Evolutionary conservation across 92 coral and sea anemone genomes (phyloP).

Genomic region (Pocillopora grandis): DNA sequence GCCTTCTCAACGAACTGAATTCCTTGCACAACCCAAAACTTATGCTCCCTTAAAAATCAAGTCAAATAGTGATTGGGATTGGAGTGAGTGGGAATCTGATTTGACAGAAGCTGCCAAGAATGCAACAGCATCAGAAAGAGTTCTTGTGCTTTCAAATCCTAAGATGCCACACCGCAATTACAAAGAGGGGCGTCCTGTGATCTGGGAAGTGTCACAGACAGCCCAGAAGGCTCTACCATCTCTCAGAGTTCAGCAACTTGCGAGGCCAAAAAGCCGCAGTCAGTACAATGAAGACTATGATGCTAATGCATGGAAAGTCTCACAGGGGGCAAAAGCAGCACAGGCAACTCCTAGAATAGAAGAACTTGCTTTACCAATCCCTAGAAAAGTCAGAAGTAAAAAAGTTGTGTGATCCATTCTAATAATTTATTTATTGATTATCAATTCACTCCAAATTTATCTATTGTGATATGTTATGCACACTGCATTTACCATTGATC

Average conservation of each 20-base stretch:
- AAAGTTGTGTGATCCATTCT: conserved; percentile 52
- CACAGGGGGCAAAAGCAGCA: conserved; percentile 86
- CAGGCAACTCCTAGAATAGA: conserved; percentile 93
- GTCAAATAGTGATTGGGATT: conserved; percentile 88
- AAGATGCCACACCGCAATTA: conserved; percentile 79
- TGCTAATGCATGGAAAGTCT: conserved; percentile 89
- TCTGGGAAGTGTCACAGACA: conserved; percentile 79
- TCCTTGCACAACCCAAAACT: conserved; percentile 72
- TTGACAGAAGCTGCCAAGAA: conserved; percentile 81
- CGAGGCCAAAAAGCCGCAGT: conserved; percentile 93
- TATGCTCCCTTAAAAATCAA: conserved; percentile 84
- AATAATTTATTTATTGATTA: neutral
- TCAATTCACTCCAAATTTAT: neutral
- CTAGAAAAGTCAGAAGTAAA: conserved; percentile 86
- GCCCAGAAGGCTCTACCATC: conserved; percentile 92
- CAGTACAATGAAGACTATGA: conserved; percentile 89
- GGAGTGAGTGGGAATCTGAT: conserved; percentile 92
- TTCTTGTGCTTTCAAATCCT: conserved; percentile 64
- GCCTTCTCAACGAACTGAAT: conserved; percentile 68
- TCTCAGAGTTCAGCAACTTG: conserved; percentile 89
- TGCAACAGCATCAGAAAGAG: conserved; percentile 84
- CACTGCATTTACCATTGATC: neutral
- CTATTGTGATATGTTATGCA: neutral
- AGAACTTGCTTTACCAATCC: conserved; percentile 89
- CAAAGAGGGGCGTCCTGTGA: conserved; percentile 85